Percentiles rank a stretch among this genome's conserved stretches.
These are phyloP conservation scores for Sakesphorus luctuosus DNA, from an alignment of 2,113 vertebrate genomes.

Conservation along the genomic window DNA sequence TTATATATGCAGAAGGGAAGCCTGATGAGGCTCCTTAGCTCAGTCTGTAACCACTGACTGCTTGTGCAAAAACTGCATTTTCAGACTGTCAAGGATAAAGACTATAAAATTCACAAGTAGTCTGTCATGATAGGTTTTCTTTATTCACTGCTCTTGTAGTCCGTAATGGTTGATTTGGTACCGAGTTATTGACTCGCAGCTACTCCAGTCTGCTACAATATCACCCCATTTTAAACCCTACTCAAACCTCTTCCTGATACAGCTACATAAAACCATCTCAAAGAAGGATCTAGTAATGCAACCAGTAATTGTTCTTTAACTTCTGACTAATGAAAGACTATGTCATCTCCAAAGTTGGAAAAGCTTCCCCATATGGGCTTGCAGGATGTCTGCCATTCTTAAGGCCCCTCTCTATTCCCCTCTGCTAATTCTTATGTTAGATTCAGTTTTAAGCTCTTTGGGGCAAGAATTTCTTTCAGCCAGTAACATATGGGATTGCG, in stretches of 20 bases:
- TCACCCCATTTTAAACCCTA: not conserved
- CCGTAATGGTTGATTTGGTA: not conserved
- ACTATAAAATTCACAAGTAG: not conserved
- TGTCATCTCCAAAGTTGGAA: not conserved
- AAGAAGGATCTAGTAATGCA: not conserved
- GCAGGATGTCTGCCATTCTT: not conserved
- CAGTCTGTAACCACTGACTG: not conserved
- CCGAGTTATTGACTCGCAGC: not conserved
- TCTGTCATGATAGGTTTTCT: not conserved
- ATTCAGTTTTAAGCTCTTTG: not conserved
- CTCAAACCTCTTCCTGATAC: not conserved
- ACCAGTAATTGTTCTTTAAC: not conserved
- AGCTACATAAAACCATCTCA: not conserved
- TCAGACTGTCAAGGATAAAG: not conserved
- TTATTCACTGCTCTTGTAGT: not conserved
- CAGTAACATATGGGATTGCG: not conserved
- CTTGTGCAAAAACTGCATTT: not conserved
- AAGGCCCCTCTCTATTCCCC: not conserved
- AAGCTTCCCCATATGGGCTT: not conserved
- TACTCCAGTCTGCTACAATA: not conserved
- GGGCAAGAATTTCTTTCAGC: not conserved
- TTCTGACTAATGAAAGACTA: not conserved
- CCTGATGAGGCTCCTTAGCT: not conserved
- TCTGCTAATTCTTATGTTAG: not conserved
- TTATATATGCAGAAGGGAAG: constrained; percentile 2